Percentiles rank a stretch among this genome's conserved stretches.
Conservation (phyloP, 2,797 vertebrate genomes). For the Acanthis flammea region DNA sequence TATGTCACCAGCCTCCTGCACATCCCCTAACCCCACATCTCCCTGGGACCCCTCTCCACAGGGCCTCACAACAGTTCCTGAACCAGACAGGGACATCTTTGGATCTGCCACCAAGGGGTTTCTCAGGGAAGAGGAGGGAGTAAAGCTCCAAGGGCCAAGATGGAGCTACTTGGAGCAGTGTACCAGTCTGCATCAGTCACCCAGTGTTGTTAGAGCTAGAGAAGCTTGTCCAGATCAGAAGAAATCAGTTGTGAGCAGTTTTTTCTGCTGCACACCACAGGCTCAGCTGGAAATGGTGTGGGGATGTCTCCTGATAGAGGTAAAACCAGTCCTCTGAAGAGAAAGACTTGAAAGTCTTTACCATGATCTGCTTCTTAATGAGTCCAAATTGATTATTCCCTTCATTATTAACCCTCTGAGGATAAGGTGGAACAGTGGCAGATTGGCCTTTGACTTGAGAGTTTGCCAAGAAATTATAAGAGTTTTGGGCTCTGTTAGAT, state of each 20-base stretch:
- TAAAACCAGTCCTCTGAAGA: background rate
- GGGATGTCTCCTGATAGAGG: background rate
- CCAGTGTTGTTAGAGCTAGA: background rate
- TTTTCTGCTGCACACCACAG: background rate
- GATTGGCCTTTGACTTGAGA: background rate
- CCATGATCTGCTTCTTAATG: background rate
- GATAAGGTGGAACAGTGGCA: background rate
- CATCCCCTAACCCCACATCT: background rate
- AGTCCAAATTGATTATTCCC: background rate
- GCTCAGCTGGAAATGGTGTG: background rate
- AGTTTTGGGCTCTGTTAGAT: background rate
- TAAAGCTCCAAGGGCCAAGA: background rate
- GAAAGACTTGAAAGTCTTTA: background rate
- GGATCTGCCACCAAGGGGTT: rapidly evolving
- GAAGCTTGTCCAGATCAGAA: background rate
- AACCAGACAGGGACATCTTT: background rate
- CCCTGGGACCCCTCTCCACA: background rate
- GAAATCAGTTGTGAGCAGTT: background rate
- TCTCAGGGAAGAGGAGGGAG: background rate
- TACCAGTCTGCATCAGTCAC: background rate
- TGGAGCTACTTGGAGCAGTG: background rate
- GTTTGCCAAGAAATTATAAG: background rate
- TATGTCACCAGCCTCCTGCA: background rate
- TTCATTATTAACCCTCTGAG: background rate
- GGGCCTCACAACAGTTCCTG: rapidly evolving